Evolutionary conservation across 2,888 invertebrate genomes (phyloP), one percentile per base, ranked within the genome.

Genomic region (Sipha maydis): DNA sequence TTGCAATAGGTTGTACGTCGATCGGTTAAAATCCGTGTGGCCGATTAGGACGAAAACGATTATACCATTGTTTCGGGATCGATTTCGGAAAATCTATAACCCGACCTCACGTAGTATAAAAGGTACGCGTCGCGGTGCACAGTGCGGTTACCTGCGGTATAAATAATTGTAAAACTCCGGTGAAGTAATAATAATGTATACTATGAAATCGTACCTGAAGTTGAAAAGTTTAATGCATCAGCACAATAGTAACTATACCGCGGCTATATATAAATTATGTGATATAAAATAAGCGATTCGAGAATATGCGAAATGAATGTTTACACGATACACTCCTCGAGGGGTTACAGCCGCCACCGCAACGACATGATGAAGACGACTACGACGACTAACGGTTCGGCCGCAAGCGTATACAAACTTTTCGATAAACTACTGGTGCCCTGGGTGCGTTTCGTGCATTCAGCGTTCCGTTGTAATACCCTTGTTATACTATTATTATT

Each of bases 401-500:
- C 34, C 61, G 34, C n/a, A 38, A 28, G 61, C 69, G 69, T 67
- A 38, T 17, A 38, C 38, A 67, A 80, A 80, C 61, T 80, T 80
- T 80, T 80, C 61, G 80, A 80, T 80, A 67, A 71, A 71, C 67
- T 11, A 9, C 67, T 3, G 56, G 56, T 7, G 56, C 11, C 11
- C 34, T 19, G 80, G 21, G 56, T 34, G 28, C 17, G n/a, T 38
- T 28, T 8, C 17, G 14, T 25, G 34, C 25, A 3, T 48, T 21
- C 69, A 41, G 48, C 31, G 75, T 83, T 83, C 54, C 54, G n/a
- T 83, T n/a, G 11, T 73, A 73, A 83, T 56, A 48, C 48, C 11
- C 61, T 61, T 25, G 61, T 69, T 69, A 69, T 28, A 69, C n/a
- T 69, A 28, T 69, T n/a, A 28, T 69, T n/a, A 69, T 69, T 61